Evolutionary conservation across 2,113 vertebrate species (phyloP), one percentile per base, ranked within the genome.

Genomic region (Hippocampus zosterae): DNA sequence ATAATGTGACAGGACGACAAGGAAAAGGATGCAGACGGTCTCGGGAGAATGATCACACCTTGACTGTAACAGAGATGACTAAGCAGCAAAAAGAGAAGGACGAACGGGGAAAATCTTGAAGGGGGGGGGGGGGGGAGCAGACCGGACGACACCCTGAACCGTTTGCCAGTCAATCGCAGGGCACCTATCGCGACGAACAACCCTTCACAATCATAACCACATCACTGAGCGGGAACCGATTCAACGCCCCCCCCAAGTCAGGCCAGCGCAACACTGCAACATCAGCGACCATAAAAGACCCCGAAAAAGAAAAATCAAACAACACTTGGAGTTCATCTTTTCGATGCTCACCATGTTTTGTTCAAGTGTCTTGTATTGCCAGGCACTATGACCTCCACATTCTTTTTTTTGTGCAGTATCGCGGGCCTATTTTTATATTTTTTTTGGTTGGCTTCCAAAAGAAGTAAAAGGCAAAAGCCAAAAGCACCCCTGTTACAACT

Each of bases 11-110:
- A 50, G 48, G 76, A 57, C 57, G 68, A 74, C 66, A 56, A 67
- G 56, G 59, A 37, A 46, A 63, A 21, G 50, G 55, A 18, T 44
- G 62, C 56, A 62, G 70, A 68, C 65, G 67, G 48, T 53, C 44
- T 68, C 80, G 83, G 85, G 65, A 46, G 76, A 88, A 87, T 67
- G 72, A 84, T 81, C 78, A 74, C 84, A 83, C 68, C 76, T 67
- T 75, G 79, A 61, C 71, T 65, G 73, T 64, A 67, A 61, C 63
- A 63, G 73, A 74, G 78, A 52, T 67, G 65, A 68, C 65, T 5
- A n/a, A 53, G 10, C 2, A 46, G 37, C 37, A 41, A 21, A 15
- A n/a, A 12, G 40, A 37, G 33, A 37, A 64, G 40, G 40, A 63
- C 40, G 27, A 25, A 46, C 41, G 18, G 15, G 63, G 42, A 46